Conservation (phyloP, 2,113 vertebrate genomes). For the Lepus europaeus region DNA sequence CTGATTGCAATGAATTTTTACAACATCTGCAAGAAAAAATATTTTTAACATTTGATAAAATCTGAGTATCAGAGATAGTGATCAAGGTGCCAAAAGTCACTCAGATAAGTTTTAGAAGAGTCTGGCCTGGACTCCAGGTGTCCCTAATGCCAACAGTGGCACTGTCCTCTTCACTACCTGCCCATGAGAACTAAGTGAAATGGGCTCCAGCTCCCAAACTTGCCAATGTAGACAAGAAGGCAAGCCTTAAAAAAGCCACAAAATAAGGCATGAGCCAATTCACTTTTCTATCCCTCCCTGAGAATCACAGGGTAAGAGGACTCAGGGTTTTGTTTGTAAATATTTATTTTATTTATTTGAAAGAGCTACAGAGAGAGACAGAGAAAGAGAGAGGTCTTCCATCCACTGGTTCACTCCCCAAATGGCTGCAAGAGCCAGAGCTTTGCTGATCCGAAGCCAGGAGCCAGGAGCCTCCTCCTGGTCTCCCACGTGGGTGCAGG, state of each 20-base stretch:
- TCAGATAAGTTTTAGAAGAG: fast-evolving
- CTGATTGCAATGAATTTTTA: background rate
- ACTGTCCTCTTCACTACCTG: too few species aligned
- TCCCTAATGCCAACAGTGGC: background rate
- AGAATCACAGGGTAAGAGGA: background rate
- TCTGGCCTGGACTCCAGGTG: background rate
- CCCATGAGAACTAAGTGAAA: background rate
- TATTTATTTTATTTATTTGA: too few species aligned
- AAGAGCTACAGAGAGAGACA: too few species aligned
- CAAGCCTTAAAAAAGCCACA: background rate
- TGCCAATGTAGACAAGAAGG: background rate
- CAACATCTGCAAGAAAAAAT: background rate
- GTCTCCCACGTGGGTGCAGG: too few species aligned
- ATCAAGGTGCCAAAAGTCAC: background rate
- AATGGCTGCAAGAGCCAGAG: too few species aligned
- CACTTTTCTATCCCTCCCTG: background rate
- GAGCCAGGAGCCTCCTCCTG: too few species aligned
- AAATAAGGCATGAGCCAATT: too few species aligned
- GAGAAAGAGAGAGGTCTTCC: too few species aligned
- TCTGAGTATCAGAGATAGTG: background rate
- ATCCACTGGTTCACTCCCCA: too few species aligned
- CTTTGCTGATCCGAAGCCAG: too few species aligned
- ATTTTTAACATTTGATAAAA: background rate
- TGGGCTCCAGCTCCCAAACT: background rate
- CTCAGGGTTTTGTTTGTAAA: background rate